Base-by-base conservation (phyloP, 1,140 invertebrate species). In the Scylla paramamosain region DNA sequence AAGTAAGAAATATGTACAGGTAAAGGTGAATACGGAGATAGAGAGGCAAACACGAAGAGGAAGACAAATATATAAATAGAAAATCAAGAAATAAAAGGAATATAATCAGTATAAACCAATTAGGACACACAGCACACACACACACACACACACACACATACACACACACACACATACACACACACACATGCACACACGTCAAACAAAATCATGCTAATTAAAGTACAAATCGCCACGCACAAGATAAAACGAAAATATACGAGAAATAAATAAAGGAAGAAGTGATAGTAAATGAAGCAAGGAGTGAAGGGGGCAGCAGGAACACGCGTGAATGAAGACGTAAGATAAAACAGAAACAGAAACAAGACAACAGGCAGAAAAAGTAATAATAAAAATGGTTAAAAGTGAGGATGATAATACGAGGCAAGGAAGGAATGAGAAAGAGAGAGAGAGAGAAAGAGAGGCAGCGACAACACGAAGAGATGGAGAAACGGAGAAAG, bases 161-260 rank as follows among this genome's bases (percentile, higher is more conserved):
- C 67, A 77, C 67, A 77, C 67, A 77, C 67, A 77, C 67, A 77
- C 67, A 77, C 67, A 77, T 20, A 77, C 67, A 77, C 67, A n/a
- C 10, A 12, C 67, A 77, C 67, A 77, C 67, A 77, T 20, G 20
- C 67, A 77, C 67, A 77, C 67, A 77, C n/a, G 20, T n/a, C n/a
- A n/a, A 77, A 77, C 6, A n/a, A 77, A 77, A 77, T 77, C 6
- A 77, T n/a, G 20, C 67, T 77, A 77, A 77, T 77, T n/a, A n/a
- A 20, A 77, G 39, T 59, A 59, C 6, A 77, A 20, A n/a, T 20
- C 20, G 67, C 52, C 20, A 59, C 6, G 67, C 20, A 77, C 4
- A 77, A 77, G n/a, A 77, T 7, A n/a, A 77, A 77, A 77, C 1
- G 20, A 77, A 77, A 77, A 77, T 25, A n/a, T 7, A 77, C 12